A percentile compares a stretch with the other conserved stretches of the same genome.
Evolutionary conservation across 1,140 invertebrate genomes (phyloP).

Genomic region (Drosophila biarmipes): DNA sequence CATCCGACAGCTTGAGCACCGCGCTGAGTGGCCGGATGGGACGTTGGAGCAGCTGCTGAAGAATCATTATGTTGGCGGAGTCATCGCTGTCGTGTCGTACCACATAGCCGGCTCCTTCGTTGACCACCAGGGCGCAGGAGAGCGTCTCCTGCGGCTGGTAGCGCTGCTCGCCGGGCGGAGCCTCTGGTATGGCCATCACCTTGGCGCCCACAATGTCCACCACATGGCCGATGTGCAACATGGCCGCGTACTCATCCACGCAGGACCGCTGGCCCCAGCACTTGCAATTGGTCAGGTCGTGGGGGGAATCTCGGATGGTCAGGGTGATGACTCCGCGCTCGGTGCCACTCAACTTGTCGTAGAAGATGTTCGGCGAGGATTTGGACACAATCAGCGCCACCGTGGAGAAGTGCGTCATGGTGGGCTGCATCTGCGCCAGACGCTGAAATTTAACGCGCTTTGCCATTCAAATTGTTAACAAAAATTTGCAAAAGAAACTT

Average conservation of each 20-base stretch:
- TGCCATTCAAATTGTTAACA: conserved; percentile 2
- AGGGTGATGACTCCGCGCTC: conserved; percentile 69
- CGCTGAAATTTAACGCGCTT: conserved; percentile 9
- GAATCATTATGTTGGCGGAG: conserved; percentile 63
- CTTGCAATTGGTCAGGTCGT: conserved; percentile 71
- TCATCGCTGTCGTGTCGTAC: conserved; percentile 77
- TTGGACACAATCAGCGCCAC: conserved; percentile 69
- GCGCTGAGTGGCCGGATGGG: conserved; percentile 85
- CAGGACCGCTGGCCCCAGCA: conserved; percentile 64
- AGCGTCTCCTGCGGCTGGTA: conserved; percentile 86
- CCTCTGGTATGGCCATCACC: conserved; percentile 20
- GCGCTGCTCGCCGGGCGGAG: conserved; percentile 48
- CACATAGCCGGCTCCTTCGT: conserved; percentile 86
- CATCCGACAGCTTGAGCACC: conserved; percentile 83
- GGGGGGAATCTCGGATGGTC: conserved; percentile 66
- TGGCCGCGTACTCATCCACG: conserved; percentile 58
- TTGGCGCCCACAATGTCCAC: conserved; percentile 61
- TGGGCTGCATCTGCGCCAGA: conserved; percentile 46
- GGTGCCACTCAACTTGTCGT: conserved; percentile 49
- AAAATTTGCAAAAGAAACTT: not conserved
- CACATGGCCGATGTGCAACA: conserved; percentile 66
- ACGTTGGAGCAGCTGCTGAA: conserved; percentile 62
- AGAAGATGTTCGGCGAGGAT: conserved; percentile 59
- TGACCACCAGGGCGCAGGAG: conserved; percentile 85
- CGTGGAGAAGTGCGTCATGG: conserved; percentile 53